These are phyloP conservation scores for Lytechinus variegatus DNA, from an alignment of 35 echinoderm and acorn worm species.

Conservation along the genomic window DNA sequence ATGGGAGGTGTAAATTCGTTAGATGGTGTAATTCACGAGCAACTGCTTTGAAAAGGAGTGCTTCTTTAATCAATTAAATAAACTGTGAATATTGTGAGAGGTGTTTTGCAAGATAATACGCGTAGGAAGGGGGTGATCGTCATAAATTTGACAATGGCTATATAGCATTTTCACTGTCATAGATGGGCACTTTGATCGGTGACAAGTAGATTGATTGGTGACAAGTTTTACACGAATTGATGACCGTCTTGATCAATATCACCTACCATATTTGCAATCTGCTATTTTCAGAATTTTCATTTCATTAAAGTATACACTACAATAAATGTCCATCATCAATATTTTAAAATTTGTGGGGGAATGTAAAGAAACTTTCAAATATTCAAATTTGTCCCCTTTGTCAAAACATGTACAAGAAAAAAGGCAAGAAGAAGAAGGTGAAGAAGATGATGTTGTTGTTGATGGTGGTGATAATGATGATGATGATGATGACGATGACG, in stretches of 20 bases:
- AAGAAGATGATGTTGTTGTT: background rate
- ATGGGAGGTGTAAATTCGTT: background rate
- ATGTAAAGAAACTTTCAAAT: too few relatives aligned
- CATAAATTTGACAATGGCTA: background rate
- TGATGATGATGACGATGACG: background rate
- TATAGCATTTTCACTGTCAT: background rate
- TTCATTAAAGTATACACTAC: too few relatives aligned
- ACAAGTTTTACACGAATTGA: constrained; percentile 1
- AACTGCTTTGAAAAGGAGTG: background rate
- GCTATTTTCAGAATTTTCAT: too few relatives aligned
- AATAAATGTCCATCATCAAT: too few relatives aligned
- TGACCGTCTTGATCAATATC: background rate
- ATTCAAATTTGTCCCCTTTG: too few relatives aligned
- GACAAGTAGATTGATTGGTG: background rate
- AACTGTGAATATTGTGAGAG: background rate
- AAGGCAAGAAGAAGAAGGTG: too few relatives aligned
- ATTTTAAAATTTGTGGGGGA: too few relatives aligned
- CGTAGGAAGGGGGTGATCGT: background rate
- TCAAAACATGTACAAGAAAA: too few relatives aligned
- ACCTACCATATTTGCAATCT: background rate
- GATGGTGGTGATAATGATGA: background rate
- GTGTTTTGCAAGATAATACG: background rate
- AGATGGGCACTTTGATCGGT: background rate
- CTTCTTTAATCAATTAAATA: background rate
- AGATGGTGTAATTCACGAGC: background rate